Conservation (phyloP, 2,113 vertebrate species). For the Campylorhamphus procurvoides region DNA sequence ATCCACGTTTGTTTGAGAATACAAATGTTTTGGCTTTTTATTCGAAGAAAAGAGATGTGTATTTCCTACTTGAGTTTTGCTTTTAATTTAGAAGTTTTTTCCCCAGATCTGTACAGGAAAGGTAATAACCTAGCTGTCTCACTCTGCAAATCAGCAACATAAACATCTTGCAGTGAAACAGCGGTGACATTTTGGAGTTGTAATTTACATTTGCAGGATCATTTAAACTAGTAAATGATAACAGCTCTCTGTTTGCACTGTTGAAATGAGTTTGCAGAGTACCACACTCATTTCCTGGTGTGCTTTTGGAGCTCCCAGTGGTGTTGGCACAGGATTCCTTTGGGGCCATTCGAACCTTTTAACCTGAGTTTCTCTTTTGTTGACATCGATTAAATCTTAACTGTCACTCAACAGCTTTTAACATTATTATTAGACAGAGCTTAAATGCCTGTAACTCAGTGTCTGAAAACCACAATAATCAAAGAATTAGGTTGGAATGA, state of each 20-base stretch:
- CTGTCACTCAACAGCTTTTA: neutral
- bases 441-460: neutral
- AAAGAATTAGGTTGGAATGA: neutral
- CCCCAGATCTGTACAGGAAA: neutral
- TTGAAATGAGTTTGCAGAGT: neutral
- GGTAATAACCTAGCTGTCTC: neutral
- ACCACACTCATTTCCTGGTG: neutral
- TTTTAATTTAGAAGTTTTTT: neutral
- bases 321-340: neutral
- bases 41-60: neutral
- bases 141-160: neutral
- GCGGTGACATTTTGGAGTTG: neutral
- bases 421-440: neutral
- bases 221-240: neutral
- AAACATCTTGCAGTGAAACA: neutral
- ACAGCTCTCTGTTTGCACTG: neutral
- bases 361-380: neutral
- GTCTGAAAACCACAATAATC: neutral
- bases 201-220: neutral
- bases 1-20: rapidly evolving
- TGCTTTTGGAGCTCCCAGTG: neutral
- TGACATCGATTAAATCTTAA: neutral
- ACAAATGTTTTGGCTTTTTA: neutral
- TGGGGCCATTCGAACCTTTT: neutral
- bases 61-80: neutral